Evolutionary conservation across 2,797 vertebrate species (phyloP).

Genomic region (Nyctalus aviator): DNA sequence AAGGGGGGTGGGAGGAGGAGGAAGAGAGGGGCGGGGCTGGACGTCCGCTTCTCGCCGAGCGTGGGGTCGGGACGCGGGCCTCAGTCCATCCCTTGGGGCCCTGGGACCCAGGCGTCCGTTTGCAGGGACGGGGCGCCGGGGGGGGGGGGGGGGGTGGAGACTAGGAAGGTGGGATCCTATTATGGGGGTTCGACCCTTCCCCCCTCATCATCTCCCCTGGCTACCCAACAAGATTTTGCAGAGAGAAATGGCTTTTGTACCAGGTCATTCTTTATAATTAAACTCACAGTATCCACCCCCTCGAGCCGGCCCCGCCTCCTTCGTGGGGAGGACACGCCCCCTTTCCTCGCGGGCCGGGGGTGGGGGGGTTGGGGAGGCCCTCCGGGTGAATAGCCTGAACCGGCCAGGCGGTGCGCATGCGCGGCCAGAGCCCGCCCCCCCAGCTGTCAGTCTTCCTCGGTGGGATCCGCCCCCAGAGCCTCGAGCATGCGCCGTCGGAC

Average conservation of each 20-base stretch:
- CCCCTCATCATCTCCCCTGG: constrained; percentile 42
- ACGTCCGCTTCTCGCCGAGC: constrained; percentile 18
- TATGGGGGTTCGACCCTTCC: constrained; percentile 54
- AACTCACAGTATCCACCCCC: constrained; percentile 83
- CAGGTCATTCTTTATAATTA: constrained; percentile 86
- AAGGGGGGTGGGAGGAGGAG: constrained; percentile 65
- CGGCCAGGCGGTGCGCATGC: background rate
- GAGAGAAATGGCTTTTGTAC: constrained; percentile 85
- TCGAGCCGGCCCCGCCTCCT: constrained; percentile 78
- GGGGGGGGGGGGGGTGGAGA: background rate
- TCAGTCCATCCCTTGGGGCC: constrained; percentile 22
- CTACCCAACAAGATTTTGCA: constrained; percentile 79
- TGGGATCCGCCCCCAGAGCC: constrained; percentile 78
- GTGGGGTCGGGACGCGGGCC: background rate
- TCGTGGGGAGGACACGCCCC: constrained; percentile 71
- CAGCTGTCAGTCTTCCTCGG: constrained; percentile 55
- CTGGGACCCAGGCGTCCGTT: constrained; percentile 38
- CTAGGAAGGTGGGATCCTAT: constrained; percentile 37
- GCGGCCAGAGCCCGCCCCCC: background rate
- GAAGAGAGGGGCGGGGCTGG: constrained; percentile 4
- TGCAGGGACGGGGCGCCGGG: background rate
- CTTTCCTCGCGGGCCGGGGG: background rate
- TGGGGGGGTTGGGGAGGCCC: too few relatives aligned
- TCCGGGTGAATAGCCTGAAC: background rate
- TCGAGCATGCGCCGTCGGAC: constrained; percentile 83